Evolutionary conservation across 2,888 invertebrate genomes (phyloP), one percentile per base, ranked within the genome.

Genomic region (Hirudinaria manillensis): DNA sequence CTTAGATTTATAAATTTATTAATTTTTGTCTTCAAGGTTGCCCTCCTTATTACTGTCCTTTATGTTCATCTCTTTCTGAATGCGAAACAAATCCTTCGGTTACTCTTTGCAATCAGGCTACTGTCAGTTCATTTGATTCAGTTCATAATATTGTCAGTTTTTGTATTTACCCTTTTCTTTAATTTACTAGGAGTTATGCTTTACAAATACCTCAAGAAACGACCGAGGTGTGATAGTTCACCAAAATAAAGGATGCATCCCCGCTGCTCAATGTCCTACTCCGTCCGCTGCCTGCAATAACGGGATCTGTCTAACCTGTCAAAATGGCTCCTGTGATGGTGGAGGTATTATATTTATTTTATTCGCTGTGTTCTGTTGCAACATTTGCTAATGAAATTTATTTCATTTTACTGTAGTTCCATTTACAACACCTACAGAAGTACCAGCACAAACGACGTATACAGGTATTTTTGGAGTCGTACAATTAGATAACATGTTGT

Each of bases 121-220:
- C 45, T 16, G 45, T 45, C 13, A 7, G 45, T 45, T 16, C 16
- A 45, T 45, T 45, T 45, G 45, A 1, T 45, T 45, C 13, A 16
- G 10, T 16, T 45, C 16, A 7, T 45, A 16, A 45, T 38, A 38
- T 38, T 6, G 10, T 6, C 38, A 38, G 10, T 38, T 6, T 38
- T 45, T 45, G 16, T 10, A 10, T 21, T 45, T 16, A 45, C 45
- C 16, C 16, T 45, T 16, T 45, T 3, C 10, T 36, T 36, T 45
- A 45, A 16, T 45, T 45, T 45, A 45, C 3, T 16, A 45, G 45
- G 45, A 45, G 16, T 4, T 45, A 7, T 45, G 45, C 61, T 61
- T 61, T 19, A 61, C 61, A 61, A 61, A 61, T n/a, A 61, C 61
- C 61, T 21, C 61, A 61, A 24, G 61, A 61, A 61, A 61, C 61